Evolutionary conservation across 2,888 invertebrate genomes (phyloP), one percentile per base, ranked within the genome.

Genomic region (Girardia tigrina): DNA sequence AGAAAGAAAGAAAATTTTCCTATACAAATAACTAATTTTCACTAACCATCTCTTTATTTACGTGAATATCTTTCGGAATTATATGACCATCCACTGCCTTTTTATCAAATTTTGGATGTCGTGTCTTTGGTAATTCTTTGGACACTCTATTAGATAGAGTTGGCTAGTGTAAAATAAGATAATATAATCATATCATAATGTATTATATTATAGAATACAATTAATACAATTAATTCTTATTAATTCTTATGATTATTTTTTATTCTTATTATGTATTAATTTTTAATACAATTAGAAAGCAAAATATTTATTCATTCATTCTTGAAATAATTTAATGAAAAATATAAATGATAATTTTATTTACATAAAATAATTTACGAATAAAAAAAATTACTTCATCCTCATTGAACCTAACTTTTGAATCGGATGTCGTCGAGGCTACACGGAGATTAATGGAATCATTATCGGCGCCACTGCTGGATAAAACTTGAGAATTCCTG

Each of bases 91-190:
- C 82, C 28, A 82, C 81, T 29, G 78, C 78, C 69, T 80, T 81
- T 69, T 80, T 80, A 70, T 81, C 88, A 84, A 91, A 90, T 42
- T 70, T 29, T 16, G 75, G 75, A 76, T 76, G 76, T 23, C 75
- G 70, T n/a, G 70, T 71, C 71, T 75, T 75, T 8, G 75, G 75
- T 82, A 56, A 56, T 56, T 56, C 56, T 56, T 56, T 56, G 20
- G 56, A 56, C 56, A 56, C 4, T 56, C 56, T 56, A 12, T 20
- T 56, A 16, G 56, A 56, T 56, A 23, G 56, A 56, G 56, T 56
- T 56, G n/a, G 56, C 56, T 56, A 56, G n/a, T 56, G 56, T 56
- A 20, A 56, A 56, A 56, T 20, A 56, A 56, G 36, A 12, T 16
- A 36, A 12, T 36, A 36, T 36, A 36, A 36, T 12, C 36, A 36